Evolutionary conservation across 2,888 invertebrate species (phyloP).

Genomic region (Brassicogethes aeneus): DNA sequence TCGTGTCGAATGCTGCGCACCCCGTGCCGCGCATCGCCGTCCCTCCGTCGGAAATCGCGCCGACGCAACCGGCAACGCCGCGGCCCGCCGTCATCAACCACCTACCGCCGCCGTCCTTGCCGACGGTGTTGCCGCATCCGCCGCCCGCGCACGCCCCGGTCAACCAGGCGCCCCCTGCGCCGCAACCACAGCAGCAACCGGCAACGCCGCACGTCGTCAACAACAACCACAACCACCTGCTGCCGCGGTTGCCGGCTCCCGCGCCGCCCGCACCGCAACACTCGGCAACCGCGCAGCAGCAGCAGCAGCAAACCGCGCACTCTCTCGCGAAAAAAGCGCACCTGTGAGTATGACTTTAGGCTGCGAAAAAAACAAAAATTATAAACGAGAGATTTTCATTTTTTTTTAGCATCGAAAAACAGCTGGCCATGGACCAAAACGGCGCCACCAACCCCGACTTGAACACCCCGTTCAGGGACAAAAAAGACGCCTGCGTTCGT

Average conservation of each 20-base stretch:
- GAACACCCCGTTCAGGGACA: slow-evolving; percentile 59
- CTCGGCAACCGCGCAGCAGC: no score
- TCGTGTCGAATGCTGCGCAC: no score
- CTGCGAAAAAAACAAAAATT: no score
- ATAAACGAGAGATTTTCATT: slow-evolving; percentile 2
- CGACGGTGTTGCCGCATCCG: neutral
- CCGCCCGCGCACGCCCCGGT: neutral
- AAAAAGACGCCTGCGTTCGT: slow-evolving; percentile 66
- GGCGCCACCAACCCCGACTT: slow-evolving; percentile 66
- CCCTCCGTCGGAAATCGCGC: no score
- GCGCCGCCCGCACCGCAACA: neutral
- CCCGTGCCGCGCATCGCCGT: no score
- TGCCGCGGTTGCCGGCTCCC: neutral
- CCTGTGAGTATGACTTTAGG: slow-evolving; percentile 28
- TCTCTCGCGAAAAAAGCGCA: slow-evolving; percentile 36
- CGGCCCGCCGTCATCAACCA: slow-evolving; percentile 31
- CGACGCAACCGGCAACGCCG: slow-evolving; percentile 20
- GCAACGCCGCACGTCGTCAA: slow-evolving; percentile 9
- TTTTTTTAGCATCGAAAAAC: slow-evolving; percentile 58
- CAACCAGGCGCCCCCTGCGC: neutral
- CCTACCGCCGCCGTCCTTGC: neutral
- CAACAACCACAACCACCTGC: neutral
- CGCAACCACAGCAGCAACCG: neutral
- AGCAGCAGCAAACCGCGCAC: slow-evolving; percentile 22
- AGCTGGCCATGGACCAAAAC: slow-evolving; percentile 65